phyloP scores from a whole-genome alignment of 2,888 invertebrate genomes.

The Patella ulyssiponensis region DNA sequence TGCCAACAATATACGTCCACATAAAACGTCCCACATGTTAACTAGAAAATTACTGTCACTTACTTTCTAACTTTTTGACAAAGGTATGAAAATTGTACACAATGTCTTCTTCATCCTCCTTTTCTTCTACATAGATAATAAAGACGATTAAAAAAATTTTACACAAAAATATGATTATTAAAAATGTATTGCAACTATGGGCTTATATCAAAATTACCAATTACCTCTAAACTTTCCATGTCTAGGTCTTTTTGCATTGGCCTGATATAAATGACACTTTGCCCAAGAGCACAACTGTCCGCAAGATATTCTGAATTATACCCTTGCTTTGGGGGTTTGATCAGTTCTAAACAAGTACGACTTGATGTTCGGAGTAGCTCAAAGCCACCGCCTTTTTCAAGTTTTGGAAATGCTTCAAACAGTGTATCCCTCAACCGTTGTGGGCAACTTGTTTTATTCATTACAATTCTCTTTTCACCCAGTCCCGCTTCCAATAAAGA shows the following conservation, averaged over 20 bases:
- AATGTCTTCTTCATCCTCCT: no score
- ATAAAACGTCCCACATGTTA: no score
- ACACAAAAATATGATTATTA: no score
- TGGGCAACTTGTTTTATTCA: background rate
- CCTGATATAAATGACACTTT: background rate
- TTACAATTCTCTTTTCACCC: background rate
- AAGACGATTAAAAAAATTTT: no score
- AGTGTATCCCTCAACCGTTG: background rate
- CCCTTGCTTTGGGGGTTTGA: background rate
- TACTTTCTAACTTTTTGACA: no score
- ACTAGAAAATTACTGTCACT: no score
- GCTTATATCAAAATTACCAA: no score
- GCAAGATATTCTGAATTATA: background rate
- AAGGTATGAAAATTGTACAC: no score
- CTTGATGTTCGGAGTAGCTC: background rate
- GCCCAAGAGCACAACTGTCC: background rate
- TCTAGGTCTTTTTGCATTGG: background rate
- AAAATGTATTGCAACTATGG: no score
- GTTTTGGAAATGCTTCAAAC: background rate
- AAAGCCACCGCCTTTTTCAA: background rate
- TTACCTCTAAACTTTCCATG: background rate
- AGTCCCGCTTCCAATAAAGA: background rate
- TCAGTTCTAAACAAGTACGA: background rate
- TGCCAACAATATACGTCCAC: no score
- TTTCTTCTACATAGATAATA: no score